phyloP scores from a whole-genome alignment of 2,113 vertebrate genomes.

The Pao palembangensis region DNA sequence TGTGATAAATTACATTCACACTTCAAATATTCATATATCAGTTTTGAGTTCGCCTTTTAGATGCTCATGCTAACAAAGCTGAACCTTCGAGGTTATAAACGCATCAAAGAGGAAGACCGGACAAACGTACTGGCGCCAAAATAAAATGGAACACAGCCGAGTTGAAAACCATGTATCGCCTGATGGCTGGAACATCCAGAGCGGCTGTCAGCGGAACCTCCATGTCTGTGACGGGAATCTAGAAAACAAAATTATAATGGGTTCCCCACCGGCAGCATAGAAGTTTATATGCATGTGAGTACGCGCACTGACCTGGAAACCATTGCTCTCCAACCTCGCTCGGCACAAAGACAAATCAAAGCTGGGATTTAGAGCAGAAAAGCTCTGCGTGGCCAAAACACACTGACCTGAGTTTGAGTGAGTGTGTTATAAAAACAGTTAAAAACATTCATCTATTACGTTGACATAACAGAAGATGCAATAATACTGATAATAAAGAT shows the following conservation, averaged over 20 bases:
- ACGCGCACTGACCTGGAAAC: slow-evolving; percentile 65
- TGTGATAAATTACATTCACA: too few species aligned
- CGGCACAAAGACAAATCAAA: slow-evolving; percentile 68
- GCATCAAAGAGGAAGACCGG: background rate
- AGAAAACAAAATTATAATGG: background rate
- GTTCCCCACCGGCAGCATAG: background rate
- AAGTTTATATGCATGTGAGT: background rate
- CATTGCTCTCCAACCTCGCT: slow-evolving; percentile 53
- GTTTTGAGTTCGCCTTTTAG: too few species aligned
- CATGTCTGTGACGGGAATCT: slow-evolving; percentile 71
- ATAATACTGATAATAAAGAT: too few species aligned
- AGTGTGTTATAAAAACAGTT: background rate
- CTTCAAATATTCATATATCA: too few species aligned
- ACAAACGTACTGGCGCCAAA: slow-evolving; percentile 67
- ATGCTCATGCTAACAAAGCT: background rate
- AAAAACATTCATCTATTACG: too few species aligned
- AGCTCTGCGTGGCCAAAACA: slow-evolving; percentile 55
- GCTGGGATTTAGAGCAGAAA: slow-evolving; percentile 54
- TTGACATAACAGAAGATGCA: too few species aligned
- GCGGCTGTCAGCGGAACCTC: slow-evolving; percentile 64
- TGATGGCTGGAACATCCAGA: slow-evolving; percentile 65
- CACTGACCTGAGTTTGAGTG: slow-evolving; percentile 64
- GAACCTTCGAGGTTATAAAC: background rate
- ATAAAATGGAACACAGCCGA: slow-evolving; percentile 72
- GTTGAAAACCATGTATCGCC: slow-evolving; percentile 76